Conservation (phyloP, 2,888 invertebrate genomes). For the Emmelina monodactyla region DNA sequence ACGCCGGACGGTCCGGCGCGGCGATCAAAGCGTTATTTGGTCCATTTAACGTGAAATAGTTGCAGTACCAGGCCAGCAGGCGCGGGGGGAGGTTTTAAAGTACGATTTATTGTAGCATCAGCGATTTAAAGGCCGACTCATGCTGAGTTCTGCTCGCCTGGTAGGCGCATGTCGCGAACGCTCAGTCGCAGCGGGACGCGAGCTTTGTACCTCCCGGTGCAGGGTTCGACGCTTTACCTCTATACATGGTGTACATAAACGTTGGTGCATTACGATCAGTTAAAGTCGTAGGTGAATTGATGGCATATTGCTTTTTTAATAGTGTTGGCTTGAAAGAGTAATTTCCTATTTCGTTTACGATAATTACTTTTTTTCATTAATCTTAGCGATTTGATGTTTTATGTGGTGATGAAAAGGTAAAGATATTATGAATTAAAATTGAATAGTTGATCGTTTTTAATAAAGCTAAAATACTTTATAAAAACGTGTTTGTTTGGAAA, state of each 20-base stretch:
- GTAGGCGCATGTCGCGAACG: slow-evolving; percentile 31
- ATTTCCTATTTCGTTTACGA: too few species aligned
- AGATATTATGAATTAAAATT: too few species aligned
- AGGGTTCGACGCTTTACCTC: slow-evolving; percentile 21
- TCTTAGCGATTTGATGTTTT: too few species aligned
- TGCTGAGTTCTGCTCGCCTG: slow-evolving; percentile 29
- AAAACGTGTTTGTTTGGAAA: too few species aligned
- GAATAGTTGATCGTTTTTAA: too few species aligned
- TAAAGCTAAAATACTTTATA: too few species aligned
- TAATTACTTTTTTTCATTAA: too few species aligned
- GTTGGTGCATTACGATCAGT: too few species aligned
- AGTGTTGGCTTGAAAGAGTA: too few species aligned
- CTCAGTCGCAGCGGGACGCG: slow-evolving; percentile 27
- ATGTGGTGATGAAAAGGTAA: too few species aligned
- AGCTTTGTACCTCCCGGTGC: slow-evolving; percentile 25
- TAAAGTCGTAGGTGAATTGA: too few species aligned
- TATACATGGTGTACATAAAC: slow-evolving; percentile 5
- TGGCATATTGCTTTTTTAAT: too few species aligned
- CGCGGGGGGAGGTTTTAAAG: slow-evolving; percentile 30
- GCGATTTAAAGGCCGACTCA: slow-evolving; percentile 25
- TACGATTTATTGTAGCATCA: slow-evolving; percentile 40
- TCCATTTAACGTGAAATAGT: slow-evolving; percentile 61
- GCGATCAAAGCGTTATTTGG: slow-evolving; percentile 50
- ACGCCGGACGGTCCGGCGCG: slow-evolving; percentile 33
- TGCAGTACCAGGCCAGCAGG: slow-evolving; percentile 23